These are phyloP conservation scores for Hypanus sabinus DNA, from an alignment of 2,113 vertebrate genomes.

Conservation along the genomic window DNA sequence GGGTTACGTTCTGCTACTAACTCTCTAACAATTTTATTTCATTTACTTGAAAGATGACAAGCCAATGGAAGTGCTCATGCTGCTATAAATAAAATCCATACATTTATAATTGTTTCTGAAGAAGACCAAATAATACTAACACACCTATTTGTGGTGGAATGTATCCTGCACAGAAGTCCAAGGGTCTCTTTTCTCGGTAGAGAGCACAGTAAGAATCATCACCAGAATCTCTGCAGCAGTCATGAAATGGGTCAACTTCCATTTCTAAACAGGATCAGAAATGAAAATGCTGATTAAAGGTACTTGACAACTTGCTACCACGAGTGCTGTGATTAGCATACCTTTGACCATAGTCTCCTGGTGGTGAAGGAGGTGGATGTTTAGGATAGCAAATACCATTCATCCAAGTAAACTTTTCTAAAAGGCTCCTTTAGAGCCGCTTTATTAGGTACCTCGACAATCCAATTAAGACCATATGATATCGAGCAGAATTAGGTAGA, in stretches of 20 bases:
- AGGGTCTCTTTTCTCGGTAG: conserved; percentile 48
- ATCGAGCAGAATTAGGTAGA: too few species aligned
- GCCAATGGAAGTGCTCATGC: neutral
- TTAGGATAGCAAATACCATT: neutral
- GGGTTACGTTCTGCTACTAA: too few species aligned
- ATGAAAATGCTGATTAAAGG: too few species aligned
- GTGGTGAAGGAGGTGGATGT: neutral
- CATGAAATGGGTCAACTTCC: conserved; percentile 50
- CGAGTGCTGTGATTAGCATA: neutral
- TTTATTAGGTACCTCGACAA: too few species aligned
- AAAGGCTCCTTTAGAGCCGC: neutral
- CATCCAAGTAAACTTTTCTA: neutral
- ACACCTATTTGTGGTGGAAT: conserved; percentile 40
- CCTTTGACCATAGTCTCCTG: too few species aligned
- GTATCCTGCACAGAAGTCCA: conserved; percentile 52
- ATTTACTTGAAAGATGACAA: neutral
- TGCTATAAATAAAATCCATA: neutral
- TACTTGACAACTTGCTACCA: neutral
- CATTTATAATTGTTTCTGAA: neutral
- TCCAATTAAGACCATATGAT: too few species aligned
- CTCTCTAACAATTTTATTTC: neutral
- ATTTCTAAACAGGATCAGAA: conserved; percentile 46
- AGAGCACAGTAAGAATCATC: conserved; percentile 45
- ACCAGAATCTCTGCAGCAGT: conserved; percentile 55
- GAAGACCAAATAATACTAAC: neutral